Evolutionary conservation across 2,797 vertebrate genomes (phyloP), one percentile per base, ranked within the genome.

Genomic region (Echeneis naucrates): DNA sequence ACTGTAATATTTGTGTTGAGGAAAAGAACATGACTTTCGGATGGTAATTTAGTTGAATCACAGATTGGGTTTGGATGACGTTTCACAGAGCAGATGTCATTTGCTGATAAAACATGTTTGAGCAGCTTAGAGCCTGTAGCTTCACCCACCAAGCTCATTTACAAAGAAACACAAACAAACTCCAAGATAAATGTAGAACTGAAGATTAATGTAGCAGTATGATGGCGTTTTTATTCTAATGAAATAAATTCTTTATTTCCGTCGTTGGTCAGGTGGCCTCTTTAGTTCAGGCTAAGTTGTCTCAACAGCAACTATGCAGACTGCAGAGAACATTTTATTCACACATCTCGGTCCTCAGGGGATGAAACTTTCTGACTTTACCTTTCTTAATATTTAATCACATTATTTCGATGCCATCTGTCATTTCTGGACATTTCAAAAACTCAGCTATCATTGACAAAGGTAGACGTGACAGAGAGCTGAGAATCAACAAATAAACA

Each of bases 31-130:
- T 51, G 53, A 26, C 47, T 54, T 63, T 50, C 52, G 23, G 58
- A 23, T 40, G 24, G 0, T 13, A 35, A 8, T 52, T 77, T 26
- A 1, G 11, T 50, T 76, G 78, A 74, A 72, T 81, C 68, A 74
- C 59, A 72, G 66, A 82, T 73, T 61, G 38, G 53, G 10, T 63
- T 68, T 27, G 24, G 47, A 44, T 47, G 11, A 35, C 44, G 27
- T 19, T 24, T 62, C 63, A 30, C 40, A 48, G 12, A 52, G 57
- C 16, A 23, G 26, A 14, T 10, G n/a, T 48, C 16, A 23, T 58
- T 35, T 38, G 16, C 21, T 13, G 8, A 17, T 14, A 33, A 48
- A 48, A 48, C 19, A 56, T 37, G 38, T 54, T 42, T 40, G 21
- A 35, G 24, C n/a, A 62, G 11, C 26, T 27, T 1, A 32, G 24